These are phyloP conservation scores for Alviniconcha strummeri DNA, from an alignment of 2,888 invertebrate species.

Conservation along the genomic window DNA sequence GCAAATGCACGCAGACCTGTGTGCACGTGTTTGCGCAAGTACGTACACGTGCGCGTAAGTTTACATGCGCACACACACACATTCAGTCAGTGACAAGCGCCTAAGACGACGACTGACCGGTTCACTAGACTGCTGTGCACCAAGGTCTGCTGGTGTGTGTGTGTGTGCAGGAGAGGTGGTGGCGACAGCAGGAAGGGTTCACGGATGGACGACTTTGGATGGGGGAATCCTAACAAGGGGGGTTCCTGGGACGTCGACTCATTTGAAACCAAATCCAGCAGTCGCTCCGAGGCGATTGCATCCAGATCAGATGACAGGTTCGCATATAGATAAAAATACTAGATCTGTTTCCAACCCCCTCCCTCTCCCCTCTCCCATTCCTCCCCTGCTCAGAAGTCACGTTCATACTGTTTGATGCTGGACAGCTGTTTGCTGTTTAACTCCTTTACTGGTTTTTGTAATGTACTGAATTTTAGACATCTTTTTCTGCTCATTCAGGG, in stretches of 20 bases:
- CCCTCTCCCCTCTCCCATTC: neutral
- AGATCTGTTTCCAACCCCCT: neutral
- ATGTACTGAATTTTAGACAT: no score
- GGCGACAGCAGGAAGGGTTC: conserved; percentile 61
- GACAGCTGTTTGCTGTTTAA: no score
- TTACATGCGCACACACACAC: no score
- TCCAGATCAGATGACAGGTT: conserved; percentile 60
- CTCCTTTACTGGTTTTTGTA: no score
- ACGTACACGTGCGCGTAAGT: no score
- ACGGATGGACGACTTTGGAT: conserved; percentile 58
- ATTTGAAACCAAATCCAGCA: conserved; percentile 61
- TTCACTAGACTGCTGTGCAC: no score
- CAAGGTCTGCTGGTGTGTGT: neutral
- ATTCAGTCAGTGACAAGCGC: no score
- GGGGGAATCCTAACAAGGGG: conserved; percentile 60
- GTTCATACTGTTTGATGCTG: neutral
- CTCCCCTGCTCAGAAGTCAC: neutral
- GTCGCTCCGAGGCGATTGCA: conserved; percentile 56
- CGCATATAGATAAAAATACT: neutral
- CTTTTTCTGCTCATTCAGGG: no score
- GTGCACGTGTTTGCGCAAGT: no score
- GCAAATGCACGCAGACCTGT: no score
- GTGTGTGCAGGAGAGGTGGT: conserved; percentile 27
- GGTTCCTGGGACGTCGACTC: conserved; percentile 68
- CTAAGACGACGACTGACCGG: no score